Percentiles rank a stretch among this genome's conserved stretches.
These are phyloP conservation scores for Petrolisthes manimaculis DNA, from an alignment of 2,888 invertebrate genomes.

Conservation along the genomic window DNA sequence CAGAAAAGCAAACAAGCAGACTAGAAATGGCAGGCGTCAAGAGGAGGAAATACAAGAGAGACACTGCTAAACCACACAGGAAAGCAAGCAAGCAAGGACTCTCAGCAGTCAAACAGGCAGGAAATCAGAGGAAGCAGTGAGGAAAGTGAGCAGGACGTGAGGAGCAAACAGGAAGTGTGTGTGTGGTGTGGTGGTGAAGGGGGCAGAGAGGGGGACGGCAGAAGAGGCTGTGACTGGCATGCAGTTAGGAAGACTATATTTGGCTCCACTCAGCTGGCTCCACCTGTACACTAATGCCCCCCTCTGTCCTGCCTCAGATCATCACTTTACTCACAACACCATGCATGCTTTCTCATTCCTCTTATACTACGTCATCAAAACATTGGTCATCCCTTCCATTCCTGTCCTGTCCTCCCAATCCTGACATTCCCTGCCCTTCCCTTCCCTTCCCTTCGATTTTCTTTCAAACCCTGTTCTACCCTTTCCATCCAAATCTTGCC, in stretches of 20 bases:
- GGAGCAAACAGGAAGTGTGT: not conserved
- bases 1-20: too few species aligned
- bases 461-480: not conserved
- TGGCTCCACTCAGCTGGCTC: constrained; percentile 27
- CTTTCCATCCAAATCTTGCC: not conserved
- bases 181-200: not conserved
- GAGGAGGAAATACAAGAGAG: too few species aligned
- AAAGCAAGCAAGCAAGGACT: not conserved
- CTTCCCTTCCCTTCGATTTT: not conserved
- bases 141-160: too few species aligned
- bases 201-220: not conserved
- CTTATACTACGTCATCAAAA: too few species aligned
- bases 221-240: not conserved
- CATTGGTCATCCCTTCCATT: too few species aligned
- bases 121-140: too few species aligned
- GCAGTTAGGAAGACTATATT: constrained; percentile 8
- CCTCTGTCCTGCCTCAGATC: not conserved
- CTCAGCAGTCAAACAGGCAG: not conserved
- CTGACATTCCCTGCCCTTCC: not conserved
- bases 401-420: not conserved
- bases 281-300: constrained; percentile 20
- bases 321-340: too few species aligned
- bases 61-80: too few species aligned
- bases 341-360: too few species aligned
- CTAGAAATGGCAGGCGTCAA: too few species aligned